Percentiles rank a stretch among this genome's conserved stretches.
These are phyloP conservation scores for Epinotia demarniana DNA, from an alignment of 2,888 invertebrate species.

Conservation along the genomic window DNA sequence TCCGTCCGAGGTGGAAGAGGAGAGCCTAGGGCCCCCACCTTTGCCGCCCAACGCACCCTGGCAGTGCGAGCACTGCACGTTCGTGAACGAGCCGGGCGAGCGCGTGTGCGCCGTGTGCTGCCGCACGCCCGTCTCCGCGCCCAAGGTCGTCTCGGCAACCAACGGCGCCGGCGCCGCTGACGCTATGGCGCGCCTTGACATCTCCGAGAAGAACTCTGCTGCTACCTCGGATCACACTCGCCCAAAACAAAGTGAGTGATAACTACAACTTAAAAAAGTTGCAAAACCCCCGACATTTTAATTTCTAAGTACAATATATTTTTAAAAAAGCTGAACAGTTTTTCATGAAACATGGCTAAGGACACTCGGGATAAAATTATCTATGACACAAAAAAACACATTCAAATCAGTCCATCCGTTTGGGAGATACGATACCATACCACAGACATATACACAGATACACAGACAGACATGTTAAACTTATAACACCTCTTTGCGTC, in stretches of 20 bases:
- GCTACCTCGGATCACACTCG: conserved; percentile 58
- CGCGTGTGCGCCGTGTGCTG: conserved; percentile 94
- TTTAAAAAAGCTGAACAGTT: too few relatives aligned
- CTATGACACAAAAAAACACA: too few relatives aligned
- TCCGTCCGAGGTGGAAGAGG: conserved; percentile 55
- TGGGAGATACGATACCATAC: too few relatives aligned
- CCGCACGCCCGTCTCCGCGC: conserved; percentile 87
- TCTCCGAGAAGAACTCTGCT: conserved; percentile 51
- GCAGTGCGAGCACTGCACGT: conserved; percentile 96
- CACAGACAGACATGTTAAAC: too few relatives aligned
- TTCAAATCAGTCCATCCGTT: too few relatives aligned
- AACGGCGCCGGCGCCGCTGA: conserved; percentile 52
- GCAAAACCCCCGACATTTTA: too few relatives aligned
- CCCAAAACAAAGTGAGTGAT: conserved; percentile 86
- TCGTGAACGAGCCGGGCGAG: conserved; percentile 91
- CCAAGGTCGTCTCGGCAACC: conserved; percentile 55
- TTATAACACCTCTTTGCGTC: too few relatives aligned
- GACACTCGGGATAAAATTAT: too few relatives aligned
- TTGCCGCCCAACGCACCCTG: conserved; percentile 86
- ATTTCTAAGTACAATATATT: too few relatives aligned
- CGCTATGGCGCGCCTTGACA: conserved; percentile 55
- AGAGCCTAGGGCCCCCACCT: conserved; percentile 73
- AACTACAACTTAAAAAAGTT: too few relatives aligned
- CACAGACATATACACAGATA: too few relatives aligned
- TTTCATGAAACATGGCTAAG: too few relatives aligned